phyloP scores from a whole-genome alignment of 2,888 invertebrate species.

The Lasioglossum leucozonium region DNA sequence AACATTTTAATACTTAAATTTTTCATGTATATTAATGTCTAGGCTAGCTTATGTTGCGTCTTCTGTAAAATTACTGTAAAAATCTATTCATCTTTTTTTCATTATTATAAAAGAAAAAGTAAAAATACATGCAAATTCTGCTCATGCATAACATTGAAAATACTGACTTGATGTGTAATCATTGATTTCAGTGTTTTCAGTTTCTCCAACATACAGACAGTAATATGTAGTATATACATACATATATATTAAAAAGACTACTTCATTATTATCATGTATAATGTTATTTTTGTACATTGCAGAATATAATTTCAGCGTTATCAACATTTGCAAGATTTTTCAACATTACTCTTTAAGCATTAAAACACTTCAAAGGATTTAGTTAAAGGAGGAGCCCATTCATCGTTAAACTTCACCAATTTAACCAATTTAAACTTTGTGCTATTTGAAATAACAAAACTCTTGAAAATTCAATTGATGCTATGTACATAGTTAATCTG shows the following conservation, averaged over 20 bases:
- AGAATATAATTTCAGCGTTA: neutral
- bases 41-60: neutral
- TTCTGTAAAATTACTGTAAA: neutral
- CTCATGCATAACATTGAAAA: conserved; percentile 60
- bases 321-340: neutral
- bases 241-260: neutral
- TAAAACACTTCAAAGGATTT: neutral
- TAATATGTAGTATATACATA: conserved; percentile 4
- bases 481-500: neutral
- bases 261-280: neutral
- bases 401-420: neutral
- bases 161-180: conserved; percentile 17
- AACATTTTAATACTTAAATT: conserved; percentile 1
- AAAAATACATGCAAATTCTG: conserved; percentile 55
- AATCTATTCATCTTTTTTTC: neutral
- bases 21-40: neutral
- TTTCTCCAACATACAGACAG: neutral
- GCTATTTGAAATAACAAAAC: no score
- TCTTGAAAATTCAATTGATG: neutral
- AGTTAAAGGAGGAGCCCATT: neutral
- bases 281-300: conserved; percentile 1
- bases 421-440: neutral
- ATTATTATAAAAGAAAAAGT: conserved; percentile 1
- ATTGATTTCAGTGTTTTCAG: neutral
- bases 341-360: neutral